phyloP scores from a whole-genome alignment of 2,113 vertebrate species.

The Diadophis punctatus region DNA sequence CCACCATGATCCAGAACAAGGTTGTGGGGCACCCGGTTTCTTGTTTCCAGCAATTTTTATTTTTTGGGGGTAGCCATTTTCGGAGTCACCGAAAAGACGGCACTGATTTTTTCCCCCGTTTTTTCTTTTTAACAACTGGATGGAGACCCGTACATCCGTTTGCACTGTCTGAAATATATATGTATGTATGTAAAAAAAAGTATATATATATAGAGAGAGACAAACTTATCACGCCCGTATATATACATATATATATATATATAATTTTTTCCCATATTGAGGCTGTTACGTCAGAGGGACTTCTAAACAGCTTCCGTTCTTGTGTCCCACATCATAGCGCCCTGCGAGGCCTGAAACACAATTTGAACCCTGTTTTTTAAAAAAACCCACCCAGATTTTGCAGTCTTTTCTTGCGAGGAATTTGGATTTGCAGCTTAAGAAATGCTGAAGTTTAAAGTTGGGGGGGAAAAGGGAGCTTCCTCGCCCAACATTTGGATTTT shows the following conservation, averaged over 20 bases:
- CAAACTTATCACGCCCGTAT: constrained; percentile 36
- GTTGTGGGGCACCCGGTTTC: neutral
- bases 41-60: neutral
- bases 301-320: constrained; percentile 44
- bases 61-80: neutral
- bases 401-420: neutral
- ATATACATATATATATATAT: constrained; percentile 58
- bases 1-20: neutral
- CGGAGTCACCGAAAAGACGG: neutral
- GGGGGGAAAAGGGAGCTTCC: neutral
- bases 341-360: neutral
- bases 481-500: neutral
- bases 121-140: constrained; percentile 61
- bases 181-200: constrained; percentile 55
- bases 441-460: neutral
- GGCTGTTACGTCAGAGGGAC: constrained; percentile 53
- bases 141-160: constrained; percentile 59
- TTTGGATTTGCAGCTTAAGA: neutral
- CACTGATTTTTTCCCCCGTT: neutral
- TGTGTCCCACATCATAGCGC: neutral
- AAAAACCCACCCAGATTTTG: neutral
- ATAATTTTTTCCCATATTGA: constrained; percentile 56
- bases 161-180: constrained; percentile 68
- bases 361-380: neutral
- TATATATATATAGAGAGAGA: constrained; percentile 56